phyloP scores from a whole-genome alignment of 1,140 invertebrate genomes.

The Brachionus rubens region DNA sequence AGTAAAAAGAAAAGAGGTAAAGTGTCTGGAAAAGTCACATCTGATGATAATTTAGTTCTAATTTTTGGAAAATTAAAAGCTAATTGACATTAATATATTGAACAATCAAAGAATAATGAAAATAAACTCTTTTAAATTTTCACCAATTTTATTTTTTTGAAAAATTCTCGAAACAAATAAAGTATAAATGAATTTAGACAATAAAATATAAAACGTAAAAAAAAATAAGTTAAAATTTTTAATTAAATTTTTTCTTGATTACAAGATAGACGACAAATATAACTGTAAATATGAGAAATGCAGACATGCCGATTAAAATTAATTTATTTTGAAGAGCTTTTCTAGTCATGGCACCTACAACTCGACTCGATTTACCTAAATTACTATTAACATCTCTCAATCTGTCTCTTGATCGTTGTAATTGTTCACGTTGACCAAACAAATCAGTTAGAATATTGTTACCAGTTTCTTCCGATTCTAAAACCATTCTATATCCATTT shows the following conservation, averaged over 20 bases:
- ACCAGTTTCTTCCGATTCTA: slow-evolving; percentile 42
- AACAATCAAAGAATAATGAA: too few species aligned
- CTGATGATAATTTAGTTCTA: too few species aligned
- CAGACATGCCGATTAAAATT: slow-evolving; percentile 6
- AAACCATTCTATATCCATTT: slow-evolving; percentile 39
- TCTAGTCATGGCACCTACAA: slow-evolving; percentile 2
- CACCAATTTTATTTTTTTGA: too few species aligned
- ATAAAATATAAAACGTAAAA: not conserved
- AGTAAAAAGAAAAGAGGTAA: too few species aligned
- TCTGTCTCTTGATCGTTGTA: slow-evolving; percentile 17
- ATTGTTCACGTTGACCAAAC: slow-evolving; percentile 38
- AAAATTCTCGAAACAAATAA: too few species aligned
- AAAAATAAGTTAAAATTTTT: not conserved
- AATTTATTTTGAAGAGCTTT: slow-evolving; percentile 36
- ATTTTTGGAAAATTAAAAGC: too few species aligned
- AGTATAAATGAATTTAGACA: not conserved
- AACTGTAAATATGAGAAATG: slow-evolving; percentile 1
- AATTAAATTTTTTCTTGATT: slow-evolving; percentile 42
- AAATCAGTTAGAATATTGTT: slow-evolving; percentile 37
- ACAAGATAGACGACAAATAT: slow-evolving; percentile 35
- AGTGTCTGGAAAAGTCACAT: too few species aligned
- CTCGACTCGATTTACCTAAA: slow-evolving; percentile 37
- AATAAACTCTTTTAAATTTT: too few species aligned
- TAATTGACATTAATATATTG: too few species aligned
- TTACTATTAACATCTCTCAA: slow-evolving; percentile 27